Evolutionary conservation across 2,888 invertebrate species (phyloP).

Genomic region (Tiliacea aurago): DNA sequence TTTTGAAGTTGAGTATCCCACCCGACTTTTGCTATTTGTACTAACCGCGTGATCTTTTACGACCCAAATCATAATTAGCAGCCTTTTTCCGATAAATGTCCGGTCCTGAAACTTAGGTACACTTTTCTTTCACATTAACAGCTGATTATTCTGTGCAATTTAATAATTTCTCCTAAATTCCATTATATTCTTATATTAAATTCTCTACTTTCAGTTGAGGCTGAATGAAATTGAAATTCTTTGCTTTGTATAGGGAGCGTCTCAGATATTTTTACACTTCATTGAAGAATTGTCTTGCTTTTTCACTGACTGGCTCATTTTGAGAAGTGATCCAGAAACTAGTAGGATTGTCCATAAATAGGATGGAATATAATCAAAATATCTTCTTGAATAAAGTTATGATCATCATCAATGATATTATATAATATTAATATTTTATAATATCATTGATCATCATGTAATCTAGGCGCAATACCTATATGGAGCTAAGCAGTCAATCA

Average conservation of each 20-base stretch:
- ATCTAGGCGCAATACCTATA: no score
- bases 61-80: background rate
- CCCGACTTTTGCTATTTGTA: background rate
- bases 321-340: slow-evolving; percentile 2
- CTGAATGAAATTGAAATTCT: slow-evolving; percentile 36
- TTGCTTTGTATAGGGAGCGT: slow-evolving; percentile 31
- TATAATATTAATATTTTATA: no score
- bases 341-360: slow-evolving; percentile 1
- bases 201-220: slow-evolving; percentile 9
- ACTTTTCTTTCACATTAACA: slow-evolving; percentile 4
- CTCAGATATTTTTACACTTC: slow-evolving; percentile 40
- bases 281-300: slow-evolving; percentile 22
- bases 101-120: background rate
- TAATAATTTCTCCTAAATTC: slow-evolving; percentile 26
- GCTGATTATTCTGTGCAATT: slow-evolving; percentile 24
- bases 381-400: no score
- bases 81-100: background rate
- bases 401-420: no score
- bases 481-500: no score
- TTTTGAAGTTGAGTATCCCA: no score
- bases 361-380: no score
- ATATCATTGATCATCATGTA: no score
- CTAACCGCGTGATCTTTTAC: background rate
- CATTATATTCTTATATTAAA: slow-evolving; percentile 27
- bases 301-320: background rate